phyloP scores from a whole-genome alignment of 1,140 invertebrate species.

The Teleogryllus occipitalis region DNA sequence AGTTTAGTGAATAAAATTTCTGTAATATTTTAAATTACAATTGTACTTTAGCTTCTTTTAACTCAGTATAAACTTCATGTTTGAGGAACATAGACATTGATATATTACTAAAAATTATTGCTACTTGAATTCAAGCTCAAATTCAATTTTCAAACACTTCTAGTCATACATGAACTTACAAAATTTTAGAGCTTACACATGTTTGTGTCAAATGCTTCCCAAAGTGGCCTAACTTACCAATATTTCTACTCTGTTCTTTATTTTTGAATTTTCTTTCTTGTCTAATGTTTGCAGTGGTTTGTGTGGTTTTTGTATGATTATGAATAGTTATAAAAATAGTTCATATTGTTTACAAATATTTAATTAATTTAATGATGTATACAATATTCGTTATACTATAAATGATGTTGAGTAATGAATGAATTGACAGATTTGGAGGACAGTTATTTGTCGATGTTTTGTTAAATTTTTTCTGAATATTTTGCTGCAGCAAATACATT shows the following conservation, averaged over 20 bases:
- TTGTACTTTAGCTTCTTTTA: not conserved
- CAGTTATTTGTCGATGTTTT: not conserved
- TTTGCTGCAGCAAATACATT: slow-evolving; percentile 1
- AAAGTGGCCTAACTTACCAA: not conserved
- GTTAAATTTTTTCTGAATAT: not conserved
- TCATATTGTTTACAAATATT: not conserved
- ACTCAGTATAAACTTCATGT: not conserved
- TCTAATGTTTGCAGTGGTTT: not conserved
- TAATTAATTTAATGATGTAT: not conserved
- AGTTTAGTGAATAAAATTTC: not conserved
- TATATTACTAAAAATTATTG: not conserved
- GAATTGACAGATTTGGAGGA: not conserved
- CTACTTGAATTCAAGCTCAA: not conserved
- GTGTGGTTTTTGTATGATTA: not conserved
- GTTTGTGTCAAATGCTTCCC: not conserved
- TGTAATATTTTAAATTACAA: not conserved
- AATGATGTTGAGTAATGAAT: not conserved
- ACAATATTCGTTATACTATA: not conserved
- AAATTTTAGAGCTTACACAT: not conserved
- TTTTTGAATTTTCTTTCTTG: not conserved
- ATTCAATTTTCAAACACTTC: not conserved
- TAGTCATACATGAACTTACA: not conserved
- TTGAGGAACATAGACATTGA: not conserved
- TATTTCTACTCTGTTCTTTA: not conserved
- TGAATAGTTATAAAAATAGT: not conserved